phyloP scores from a whole-genome alignment of 2,113 vertebrate genomes.

The Climacteris rufus region DNA sequence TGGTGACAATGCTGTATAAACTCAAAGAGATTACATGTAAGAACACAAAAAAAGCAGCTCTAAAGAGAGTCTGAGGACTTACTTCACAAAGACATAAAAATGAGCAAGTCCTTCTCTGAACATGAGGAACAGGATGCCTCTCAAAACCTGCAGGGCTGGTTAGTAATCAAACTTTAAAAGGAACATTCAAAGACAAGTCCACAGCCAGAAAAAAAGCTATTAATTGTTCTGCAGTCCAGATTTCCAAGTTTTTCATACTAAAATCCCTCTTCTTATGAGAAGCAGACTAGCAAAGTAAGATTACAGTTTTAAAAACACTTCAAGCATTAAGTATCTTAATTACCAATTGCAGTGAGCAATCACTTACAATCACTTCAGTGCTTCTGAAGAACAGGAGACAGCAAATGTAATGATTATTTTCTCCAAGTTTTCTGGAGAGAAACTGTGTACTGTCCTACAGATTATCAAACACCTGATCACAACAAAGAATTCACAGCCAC shows the following conservation, averaged over 20 bases:
- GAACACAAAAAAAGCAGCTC: neutral
- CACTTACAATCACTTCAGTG: neutral
- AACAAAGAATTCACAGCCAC: neutral
- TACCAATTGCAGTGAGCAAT: neutral
- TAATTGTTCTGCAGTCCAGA: neutral
- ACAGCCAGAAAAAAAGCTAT: fast-evolving
- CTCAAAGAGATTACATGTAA: neutral
- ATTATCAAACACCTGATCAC: neutral
- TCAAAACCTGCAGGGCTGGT: neutral
- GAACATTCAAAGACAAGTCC: neutral
- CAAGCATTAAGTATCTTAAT: neutral
- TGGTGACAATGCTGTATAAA: neutral
- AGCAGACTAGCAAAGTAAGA: neutral
- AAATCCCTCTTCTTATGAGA: neutral
- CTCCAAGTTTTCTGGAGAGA: neutral
- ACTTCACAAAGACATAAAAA: neutral
- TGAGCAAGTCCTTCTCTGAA: neutral
- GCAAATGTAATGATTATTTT: neutral
- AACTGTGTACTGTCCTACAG: neutral
- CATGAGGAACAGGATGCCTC: neutral
- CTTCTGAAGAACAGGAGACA: neutral
- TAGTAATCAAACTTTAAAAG: neutral
- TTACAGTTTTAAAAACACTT: neutral
- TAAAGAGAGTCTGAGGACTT: neutral
- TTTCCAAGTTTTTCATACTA: neutral